Percentiles rank a stretch among this genome's conserved stretches.
Evolutionary conservation across 2,113 vertebrate species (phyloP).

Genomic region (Noturus placidus): DNA sequence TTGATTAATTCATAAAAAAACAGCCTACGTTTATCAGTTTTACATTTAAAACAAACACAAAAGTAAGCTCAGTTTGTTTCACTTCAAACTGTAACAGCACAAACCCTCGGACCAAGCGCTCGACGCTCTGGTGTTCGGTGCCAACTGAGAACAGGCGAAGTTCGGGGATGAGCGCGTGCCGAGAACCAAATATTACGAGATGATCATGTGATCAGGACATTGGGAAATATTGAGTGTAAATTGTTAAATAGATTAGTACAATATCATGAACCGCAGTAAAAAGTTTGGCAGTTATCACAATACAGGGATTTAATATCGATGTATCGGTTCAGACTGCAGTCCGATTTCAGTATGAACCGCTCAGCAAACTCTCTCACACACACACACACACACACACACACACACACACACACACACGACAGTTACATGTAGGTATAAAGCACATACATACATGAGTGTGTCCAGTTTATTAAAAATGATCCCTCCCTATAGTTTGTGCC

Average conservation of each 20-base stretch:
- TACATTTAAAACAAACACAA: not conserved
- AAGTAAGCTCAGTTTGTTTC: not conserved
- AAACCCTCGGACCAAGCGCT: not conserved
- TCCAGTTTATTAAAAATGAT: constrained; percentile 13
- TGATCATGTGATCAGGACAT: not conserved
- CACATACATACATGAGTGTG: not conserved
- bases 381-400: constrained; percentile 1
- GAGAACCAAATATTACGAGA: not conserved
- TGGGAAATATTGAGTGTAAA: not conserved
- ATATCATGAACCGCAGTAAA: not conserved
- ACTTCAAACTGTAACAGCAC: not conserved
- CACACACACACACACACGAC: constrained; percentile 8
- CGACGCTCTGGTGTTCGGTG: not conserved
- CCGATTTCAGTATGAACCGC: not conserved
- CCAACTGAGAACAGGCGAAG: not conserved
- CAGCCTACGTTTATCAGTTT: too few species aligned
- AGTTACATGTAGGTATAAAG: not conserved
- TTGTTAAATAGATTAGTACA: not conserved
- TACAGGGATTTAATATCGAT: not conserved
- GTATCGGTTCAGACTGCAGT: not conserved
- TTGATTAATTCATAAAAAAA: too few species aligned
- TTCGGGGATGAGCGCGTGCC: not conserved
- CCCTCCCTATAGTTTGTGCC: constrained; percentile 38
- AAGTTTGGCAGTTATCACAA: not conserved
- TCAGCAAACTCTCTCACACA: constrained; percentile 6